Evolutionary conservation across 2,797 vertebrate genomes (phyloP).

Genomic region (Florisuga fusca): DNA sequence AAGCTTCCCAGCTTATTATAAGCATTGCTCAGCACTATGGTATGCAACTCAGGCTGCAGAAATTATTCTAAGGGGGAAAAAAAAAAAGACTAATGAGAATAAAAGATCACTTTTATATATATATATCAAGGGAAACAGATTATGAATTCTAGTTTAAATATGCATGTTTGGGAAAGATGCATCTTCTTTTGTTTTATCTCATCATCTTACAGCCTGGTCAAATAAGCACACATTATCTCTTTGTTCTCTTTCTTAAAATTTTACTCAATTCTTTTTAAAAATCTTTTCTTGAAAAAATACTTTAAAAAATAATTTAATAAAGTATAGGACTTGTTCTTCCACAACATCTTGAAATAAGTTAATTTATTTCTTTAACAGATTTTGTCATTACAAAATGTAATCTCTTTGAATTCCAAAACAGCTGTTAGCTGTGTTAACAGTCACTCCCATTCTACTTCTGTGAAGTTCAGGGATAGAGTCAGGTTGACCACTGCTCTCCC

Average conservation of each 20-base stretch:
- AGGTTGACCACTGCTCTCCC: background rate
- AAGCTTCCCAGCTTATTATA: background rate
- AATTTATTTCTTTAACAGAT: background rate
- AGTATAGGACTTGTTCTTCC: background rate
- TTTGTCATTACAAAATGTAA: background rate
- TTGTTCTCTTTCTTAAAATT: background rate
- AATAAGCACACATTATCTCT: background rate
- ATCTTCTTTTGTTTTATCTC: background rate
- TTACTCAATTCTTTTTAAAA: background rate
- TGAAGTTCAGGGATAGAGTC: background rate
- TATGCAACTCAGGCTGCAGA: background rate
- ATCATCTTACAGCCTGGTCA: background rate
- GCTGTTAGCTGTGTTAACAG: background rate
- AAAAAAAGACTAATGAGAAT: background rate
- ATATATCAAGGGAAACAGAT: background rate
- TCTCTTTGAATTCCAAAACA: background rate
- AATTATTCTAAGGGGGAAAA: background rate
- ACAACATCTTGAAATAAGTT: background rate
- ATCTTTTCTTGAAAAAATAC: background rate
- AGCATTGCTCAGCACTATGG: constrained; percentile 4
- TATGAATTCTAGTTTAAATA: background rate
- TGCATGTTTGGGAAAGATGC: background rate
- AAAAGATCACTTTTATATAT: background rate
- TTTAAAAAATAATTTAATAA: background rate
- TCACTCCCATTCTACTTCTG: background rate